Base-by-base conservation (phyloP, 2,113 vertebrate genomes). In the Procavia capensis region DNA sequence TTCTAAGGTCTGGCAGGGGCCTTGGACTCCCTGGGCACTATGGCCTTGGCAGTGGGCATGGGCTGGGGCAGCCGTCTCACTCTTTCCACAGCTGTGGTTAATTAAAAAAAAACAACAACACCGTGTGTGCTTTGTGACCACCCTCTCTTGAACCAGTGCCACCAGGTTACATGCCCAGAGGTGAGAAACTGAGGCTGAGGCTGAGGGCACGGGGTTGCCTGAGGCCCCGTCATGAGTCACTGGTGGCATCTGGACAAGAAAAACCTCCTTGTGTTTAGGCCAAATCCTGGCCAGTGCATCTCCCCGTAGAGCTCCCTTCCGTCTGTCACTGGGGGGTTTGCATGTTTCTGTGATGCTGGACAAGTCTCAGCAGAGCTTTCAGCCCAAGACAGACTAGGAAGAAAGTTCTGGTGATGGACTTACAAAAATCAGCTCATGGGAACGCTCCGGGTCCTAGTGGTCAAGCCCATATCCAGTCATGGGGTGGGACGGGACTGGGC, bases 101-200 rank as follows among this genome's bases (percentile, higher is more conserved):
- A 83, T 17, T 6, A 43, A 47, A 24, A 0, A 2, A 47, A 86
- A 76, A 74, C 34, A 19, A 5, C 16, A 5, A 31, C 66, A 34
- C 16, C 2, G 2, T 6, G 24, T 0, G 1, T 17, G 66, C 59
- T 85, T 66, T 14, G 0, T 0, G 17, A 59, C 17, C 22, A 9
- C 10, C 4, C 3, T 29, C 50, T 25, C 39, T 3, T 20, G 14
- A 24, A 13, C 14, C 47, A 14, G 25, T 29, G 74, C 27, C 14
- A 13, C 41, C 74, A 27, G 14, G 36, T 3, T 1, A 11, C 14
- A 7, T 74, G 27, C 41, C 34, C 34, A 13, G 25, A 22, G 43
- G 47, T 6, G 50, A 27, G 87, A 75, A 36, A 3, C 83, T 11
- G 39, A 66, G 34, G 22, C 83, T 11, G 39, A 66, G 34, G 22